These are phyloP conservation scores for Seriola dumerili DNA, from an alignment of 2,113 vertebrate genomes.

Conservation along the genomic window DNA sequence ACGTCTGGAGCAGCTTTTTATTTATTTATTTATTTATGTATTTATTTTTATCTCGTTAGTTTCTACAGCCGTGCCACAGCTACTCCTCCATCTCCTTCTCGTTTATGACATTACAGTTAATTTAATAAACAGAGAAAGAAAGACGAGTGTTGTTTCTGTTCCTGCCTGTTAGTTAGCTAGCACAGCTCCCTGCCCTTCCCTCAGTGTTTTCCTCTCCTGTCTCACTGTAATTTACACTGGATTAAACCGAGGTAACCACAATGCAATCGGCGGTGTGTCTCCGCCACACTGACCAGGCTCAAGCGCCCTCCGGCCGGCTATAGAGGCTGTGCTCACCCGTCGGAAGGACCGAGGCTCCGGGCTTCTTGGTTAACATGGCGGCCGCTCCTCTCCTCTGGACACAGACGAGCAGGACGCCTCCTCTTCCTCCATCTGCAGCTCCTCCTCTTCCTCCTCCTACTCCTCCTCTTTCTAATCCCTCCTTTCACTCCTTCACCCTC, in stretches of 20 bases:
- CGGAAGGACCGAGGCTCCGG: slow-evolving; percentile 88
- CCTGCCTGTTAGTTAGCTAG: slow-evolving; percentile 6
- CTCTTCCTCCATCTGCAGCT: slow-evolving; percentile 80
- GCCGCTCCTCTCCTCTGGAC: slow-evolving; percentile 86
- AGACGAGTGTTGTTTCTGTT: background rate
- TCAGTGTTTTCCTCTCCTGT: background rate
- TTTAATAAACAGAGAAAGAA: slow-evolving; percentile 13
- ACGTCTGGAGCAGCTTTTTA: background rate
- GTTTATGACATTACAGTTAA: background rate
- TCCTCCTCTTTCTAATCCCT: slow-evolving; percentile 9
- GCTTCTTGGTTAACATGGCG: slow-evolving; percentile 99
- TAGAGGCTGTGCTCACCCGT: slow-evolving; percentile 87
- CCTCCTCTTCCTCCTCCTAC: slow-evolving; percentile 79
- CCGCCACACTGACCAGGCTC: slow-evolving; percentile 25
- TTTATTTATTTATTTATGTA: background rate
- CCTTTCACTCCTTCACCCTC: background rate
- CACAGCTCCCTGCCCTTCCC: slow-evolving; percentile 9
- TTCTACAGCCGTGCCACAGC: too few species aligned
- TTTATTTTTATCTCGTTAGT: background rate
- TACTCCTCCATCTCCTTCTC: background rate
- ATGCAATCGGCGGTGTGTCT: background rate
- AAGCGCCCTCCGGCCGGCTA: slow-evolving; percentile 15
- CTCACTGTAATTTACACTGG: background rate
- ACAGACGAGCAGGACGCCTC: slow-evolving; percentile 76
- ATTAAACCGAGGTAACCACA: background rate